Evolutionary conservation across 2,797 vertebrate species (phyloP), one percentile per base, ranked within the genome.

Genomic region (Corythornis leucogaster): DNA sequence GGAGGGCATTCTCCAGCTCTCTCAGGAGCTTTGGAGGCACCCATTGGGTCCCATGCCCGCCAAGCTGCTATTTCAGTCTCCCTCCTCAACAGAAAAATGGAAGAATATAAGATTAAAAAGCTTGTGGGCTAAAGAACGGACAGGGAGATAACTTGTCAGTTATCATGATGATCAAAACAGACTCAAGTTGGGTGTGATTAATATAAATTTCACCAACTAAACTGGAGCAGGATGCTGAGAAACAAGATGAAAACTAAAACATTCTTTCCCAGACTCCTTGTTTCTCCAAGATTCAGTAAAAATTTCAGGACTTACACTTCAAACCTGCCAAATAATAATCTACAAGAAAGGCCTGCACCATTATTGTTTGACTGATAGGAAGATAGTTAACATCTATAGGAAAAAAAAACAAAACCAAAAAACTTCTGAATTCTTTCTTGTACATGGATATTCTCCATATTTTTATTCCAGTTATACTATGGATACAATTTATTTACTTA

Each of bases 401-500:
- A 19, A 53, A 53, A 19, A 18, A 18, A 30, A 30, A 54, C 19
- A 62, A 14, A 7, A 0, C 2, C 43, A 67, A 18, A 7, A 0
- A 2, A 12, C 12, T 5, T 11, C n/a, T 50, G 24, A 67, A 61
- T 42, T 55, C 7, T 43, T 67, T 57, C 12, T 15, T 20, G 2
- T 33, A 13, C 17, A 57, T 1, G 3, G 10, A 28, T 83, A 57
- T 31, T 67, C 11, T 24, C 10, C 3, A 20, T 80, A 38, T 26
- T 55, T 1, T 58, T 31, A 5, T 46, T 80, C 30, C 24, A 57
- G 9, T 24, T 58, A 33, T 5, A 33, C 2, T 11, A 45, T 8
- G 54, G 5, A 1, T 68, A 46, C 11, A 4, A 58, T 85, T 67
- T 8, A 13, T 22, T 0, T 67, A 7, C 55, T 35, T 63, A 13